Evolutionary conservation across 2,797 vertebrate species (phyloP).

Genomic region (Brachyrhaphis roseni): DNA sequence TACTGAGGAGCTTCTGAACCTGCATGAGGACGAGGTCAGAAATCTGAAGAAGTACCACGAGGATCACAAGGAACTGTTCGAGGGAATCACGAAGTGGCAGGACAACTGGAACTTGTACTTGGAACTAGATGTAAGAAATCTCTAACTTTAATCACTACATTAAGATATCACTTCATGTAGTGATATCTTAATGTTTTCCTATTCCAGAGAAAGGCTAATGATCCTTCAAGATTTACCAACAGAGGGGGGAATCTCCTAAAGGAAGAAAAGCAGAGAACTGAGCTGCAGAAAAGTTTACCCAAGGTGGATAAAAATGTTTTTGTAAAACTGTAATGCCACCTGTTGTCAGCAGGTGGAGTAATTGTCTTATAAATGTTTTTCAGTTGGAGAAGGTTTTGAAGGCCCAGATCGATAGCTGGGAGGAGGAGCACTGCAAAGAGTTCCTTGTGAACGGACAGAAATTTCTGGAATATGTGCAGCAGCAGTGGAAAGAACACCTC

Average conservation of each 20-base stretch:
- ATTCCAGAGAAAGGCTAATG: conserved; percentile 87
- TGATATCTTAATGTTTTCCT: neutral
- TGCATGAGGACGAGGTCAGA: conserved; percentile 85
- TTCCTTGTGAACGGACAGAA: conserved; percentile 89
- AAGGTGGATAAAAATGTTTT: conserved; percentile 79
- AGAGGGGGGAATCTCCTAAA: conserved; percentile 93
- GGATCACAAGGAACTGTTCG: conserved; percentile 87
- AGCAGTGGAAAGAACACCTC: conserved; percentile 87
- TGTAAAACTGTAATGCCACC: neutral
- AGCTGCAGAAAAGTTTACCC: conserved; percentile 90
- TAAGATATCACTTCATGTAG: neutral
- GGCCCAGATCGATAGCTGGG: conserved; percentile 85
- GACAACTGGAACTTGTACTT: conserved; percentile 89
- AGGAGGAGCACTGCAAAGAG: conserved; percentile 74
- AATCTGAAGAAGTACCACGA: conserved; percentile 83
- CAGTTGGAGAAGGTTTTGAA: conserved; percentile 92
- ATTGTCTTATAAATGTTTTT: neutral
- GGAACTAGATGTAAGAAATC: conserved; percentile 88
- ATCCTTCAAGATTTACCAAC: conserved; percentile 91
- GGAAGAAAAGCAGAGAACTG: conserved; percentile 91
- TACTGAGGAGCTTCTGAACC: conserved; percentile 84
- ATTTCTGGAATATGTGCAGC: conserved; percentile 86
- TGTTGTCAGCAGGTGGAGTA: neutral
- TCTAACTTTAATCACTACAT: neutral
- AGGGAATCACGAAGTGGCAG: conserved; percentile 89